Conservation (phyloP, 2,797 vertebrate genomes). For the Muraenolepis orangiensis region DNA sequence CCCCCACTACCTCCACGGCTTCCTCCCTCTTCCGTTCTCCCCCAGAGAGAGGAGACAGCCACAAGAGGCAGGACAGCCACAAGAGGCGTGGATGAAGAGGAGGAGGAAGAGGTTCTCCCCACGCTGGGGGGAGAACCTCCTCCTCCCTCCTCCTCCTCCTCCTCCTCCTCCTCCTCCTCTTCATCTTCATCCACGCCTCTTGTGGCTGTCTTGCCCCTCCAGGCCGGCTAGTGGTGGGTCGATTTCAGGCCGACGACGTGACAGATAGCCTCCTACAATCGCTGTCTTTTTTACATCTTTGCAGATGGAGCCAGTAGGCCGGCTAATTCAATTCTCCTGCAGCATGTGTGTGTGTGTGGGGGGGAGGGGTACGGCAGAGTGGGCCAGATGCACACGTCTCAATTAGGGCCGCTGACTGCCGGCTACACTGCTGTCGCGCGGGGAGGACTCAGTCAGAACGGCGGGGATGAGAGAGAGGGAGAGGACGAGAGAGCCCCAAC, state of each 20-base stretch:
- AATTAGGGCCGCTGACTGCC: conserved; percentile 63
- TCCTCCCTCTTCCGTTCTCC: conserved; percentile 11
- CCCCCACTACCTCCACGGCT: not conserved
- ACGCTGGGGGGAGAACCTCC: too few species aligned
- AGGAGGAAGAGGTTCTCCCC: too few species aligned
- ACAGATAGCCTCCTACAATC: conserved; percentile 58
- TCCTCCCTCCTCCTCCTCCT: conserved; percentile 12
- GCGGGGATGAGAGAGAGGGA: not conserved
- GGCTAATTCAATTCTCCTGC: conserved; percentile 68
- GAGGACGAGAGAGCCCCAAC: not conserved
- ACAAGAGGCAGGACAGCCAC: too few species aligned
- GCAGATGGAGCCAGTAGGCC: conserved; percentile 64
- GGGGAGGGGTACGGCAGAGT: conserved; percentile 38
- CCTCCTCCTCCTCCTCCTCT: conserved; percentile 2
- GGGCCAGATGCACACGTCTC: conserved; percentile 63
- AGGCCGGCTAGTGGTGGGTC: conserved; percentile 6
- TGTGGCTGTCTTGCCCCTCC: conserved; percentile 18
- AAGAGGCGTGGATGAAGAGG: too few species aligned
- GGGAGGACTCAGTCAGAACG: conserved; percentile 28
- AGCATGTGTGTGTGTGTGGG: too few species aligned
- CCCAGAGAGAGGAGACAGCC: too few species aligned
- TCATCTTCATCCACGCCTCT: not conserved
- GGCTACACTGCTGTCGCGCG: conserved; percentile 32
- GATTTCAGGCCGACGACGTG: conserved; percentile 52
- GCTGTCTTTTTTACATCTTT: conserved; percentile 61